Base-by-base conservation (phyloP, 2,797 vertebrate species). In the Hypotaenidia okinawae region DNA sequence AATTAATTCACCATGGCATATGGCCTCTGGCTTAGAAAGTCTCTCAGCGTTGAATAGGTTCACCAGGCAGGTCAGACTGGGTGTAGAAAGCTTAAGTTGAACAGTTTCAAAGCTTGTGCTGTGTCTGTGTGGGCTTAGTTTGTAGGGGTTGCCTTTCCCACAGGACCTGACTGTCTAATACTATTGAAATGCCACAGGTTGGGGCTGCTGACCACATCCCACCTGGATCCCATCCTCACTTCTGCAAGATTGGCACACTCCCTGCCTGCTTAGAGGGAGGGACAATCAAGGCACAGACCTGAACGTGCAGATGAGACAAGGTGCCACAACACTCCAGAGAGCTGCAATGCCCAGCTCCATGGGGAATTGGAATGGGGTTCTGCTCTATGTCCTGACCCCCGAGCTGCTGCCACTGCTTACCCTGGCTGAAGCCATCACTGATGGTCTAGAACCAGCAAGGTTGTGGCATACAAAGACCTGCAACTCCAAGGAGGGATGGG, bases 231-330 rank as follows among this genome's bases (percentile, higher is more conserved):
- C 59, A 2, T 28, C 62, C 64, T 54, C 11, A 22, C 6, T 10
- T 72, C 69, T 0, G 0, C 4, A 7, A 22, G 21, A 23, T 24
- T 43, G 22, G 23, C 24, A 15, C 1, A 0, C 16, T 37, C 41
- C 2, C 9, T 5, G 6, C 8, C 7, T 5, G 16, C 54, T 57
- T 30, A 43, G 61, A 73, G 45, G 15, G 33, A 74, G 25, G 5
- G 9, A 54, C 84, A 72, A 68, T 37, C 57, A 45, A 51, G 16
- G 13, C 5, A 2, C 32, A 77, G 70, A 80, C 30, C 10, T 10
- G 0, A 37, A 3, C 12, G 5, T 75, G 49, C 33, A 59, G 13
- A 77, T 67, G 21, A 55, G 37, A 69, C 22, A 13, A 52, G n/a
- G 17, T 39, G 28, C 6, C 32, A 41, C n/a, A 19, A 49, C 3